Evolutionary conservation across 2,113 vertebrate genomes (phyloP).

Genomic region (Genyomyrus donnyi): DNA sequence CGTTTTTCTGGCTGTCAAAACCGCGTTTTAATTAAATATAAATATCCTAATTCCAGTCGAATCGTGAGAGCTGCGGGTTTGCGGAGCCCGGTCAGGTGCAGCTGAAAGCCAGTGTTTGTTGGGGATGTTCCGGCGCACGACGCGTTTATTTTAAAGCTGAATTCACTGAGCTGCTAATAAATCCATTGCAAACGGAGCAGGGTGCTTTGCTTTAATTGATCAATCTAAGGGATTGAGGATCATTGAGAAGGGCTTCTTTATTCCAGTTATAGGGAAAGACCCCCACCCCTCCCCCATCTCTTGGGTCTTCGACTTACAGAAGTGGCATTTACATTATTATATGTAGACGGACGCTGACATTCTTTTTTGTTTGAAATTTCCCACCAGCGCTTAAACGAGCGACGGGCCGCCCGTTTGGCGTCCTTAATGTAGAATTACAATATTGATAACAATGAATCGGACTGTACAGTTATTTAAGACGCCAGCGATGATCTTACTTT

Average conservation of each 20-base stretch:
- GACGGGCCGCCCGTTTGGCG: neutral
- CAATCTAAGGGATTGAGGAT: neutral
- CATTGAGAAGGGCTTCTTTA: slow-evolving; percentile 7
- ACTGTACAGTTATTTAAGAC: neutral
- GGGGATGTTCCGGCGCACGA: too few relatives aligned
- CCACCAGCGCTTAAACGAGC: neutral
- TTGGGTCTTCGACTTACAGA: slow-evolving; percentile 8
- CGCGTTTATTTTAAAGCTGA: neutral
- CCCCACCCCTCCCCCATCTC: slow-evolving; percentile 1
- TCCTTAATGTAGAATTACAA: neutral
- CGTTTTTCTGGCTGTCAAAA: neutral
- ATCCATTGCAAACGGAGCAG: neutral
- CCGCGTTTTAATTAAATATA: neutral
- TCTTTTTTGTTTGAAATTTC: neutral
- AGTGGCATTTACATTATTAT: neutral
- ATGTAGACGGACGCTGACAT: neutral
- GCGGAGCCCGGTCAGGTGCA: slow-evolving; percentile 5
- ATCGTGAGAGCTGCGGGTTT: neutral
- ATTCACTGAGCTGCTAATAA: neutral
- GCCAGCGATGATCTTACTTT: neutral
- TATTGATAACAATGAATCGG: neutral
- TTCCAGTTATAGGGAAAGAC: slow-evolving; percentile 13
- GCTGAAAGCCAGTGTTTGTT: neutral
- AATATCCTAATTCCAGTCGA: neutral
- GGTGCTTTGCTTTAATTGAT: neutral